phyloP scores from a whole-genome alignment of 2,888 invertebrate species.

The Hymenopus coronatus region DNA sequence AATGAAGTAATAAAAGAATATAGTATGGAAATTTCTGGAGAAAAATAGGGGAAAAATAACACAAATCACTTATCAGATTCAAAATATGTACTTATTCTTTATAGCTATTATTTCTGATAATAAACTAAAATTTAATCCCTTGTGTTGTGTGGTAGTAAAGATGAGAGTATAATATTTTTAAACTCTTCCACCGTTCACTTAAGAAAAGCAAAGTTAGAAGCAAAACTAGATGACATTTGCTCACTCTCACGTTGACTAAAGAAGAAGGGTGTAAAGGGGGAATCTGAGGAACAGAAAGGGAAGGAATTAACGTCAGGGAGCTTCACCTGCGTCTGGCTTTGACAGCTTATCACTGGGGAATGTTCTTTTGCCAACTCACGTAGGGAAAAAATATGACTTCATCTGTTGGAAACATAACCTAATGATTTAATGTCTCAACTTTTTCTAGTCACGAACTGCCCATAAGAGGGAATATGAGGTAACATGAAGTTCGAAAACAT shows the following conservation, averaged over 20 bases:
- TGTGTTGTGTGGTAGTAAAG: too few relatives aligned
- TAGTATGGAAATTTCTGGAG: too few relatives aligned
- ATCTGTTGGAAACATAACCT: background rate
- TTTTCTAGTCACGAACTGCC: background rate
- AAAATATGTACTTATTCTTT: too few relatives aligned
- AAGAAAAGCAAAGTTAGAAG: background rate
- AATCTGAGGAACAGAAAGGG: background rate
- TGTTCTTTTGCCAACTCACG: background rate
- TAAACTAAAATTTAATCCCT: too few relatives aligned
- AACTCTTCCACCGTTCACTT: background rate
- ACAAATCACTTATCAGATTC: too few relatives aligned
- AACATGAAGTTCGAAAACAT: background rate
- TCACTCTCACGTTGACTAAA: background rate
- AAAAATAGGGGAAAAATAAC: too few relatives aligned
- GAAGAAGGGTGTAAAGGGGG: background rate
- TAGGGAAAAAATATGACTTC: background rate
- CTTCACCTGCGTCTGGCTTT: constrained; percentile 8
- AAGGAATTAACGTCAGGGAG: constrained; percentile 10
- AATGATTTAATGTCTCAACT: background rate
- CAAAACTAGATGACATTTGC: background rate
- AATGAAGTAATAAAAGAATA: too few relatives aligned
- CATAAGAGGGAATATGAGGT: background rate
- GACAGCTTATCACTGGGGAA: constrained; percentile 18
- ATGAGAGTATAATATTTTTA: background rate
- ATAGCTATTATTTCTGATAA: too few relatives aligned